phyloP scores from a whole-genome alignment of 2,888 invertebrate species.

The Drosophila lacicola region DNA sequence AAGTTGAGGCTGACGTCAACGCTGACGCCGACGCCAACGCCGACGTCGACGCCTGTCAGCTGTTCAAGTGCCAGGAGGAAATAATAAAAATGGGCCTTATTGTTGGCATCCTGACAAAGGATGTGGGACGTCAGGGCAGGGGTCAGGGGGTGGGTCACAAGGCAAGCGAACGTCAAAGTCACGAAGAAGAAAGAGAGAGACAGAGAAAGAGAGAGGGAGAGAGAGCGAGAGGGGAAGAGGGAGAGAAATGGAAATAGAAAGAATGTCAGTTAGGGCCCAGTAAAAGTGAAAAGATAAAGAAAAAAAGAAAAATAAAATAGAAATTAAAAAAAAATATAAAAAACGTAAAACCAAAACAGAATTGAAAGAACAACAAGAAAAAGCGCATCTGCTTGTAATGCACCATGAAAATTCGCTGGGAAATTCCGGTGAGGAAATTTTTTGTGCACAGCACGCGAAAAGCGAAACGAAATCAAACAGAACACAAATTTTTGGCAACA shows the following conservation, averaged over 20 bases:
- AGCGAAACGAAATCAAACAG: constrained; percentile 56
- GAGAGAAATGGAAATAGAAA: background rate
- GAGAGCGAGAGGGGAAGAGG: background rate
- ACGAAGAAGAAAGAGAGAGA: constrained; percentile 6
- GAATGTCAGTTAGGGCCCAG: background rate
- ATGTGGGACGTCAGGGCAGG: background rate
- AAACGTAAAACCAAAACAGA: constrained; percentile 7
- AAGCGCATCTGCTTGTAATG: constrained; percentile 29
- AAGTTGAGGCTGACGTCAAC: constrained; percentile 24
- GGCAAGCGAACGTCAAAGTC: constrained; percentile 53
- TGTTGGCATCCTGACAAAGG: constrained; percentile 72
- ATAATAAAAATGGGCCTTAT: constrained; percentile 76
- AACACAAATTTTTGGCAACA: constrained; percentile 40
- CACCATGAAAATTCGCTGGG: constrained; percentile 17
- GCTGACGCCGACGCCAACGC: constrained; percentile 28
- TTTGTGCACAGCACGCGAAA: constrained; percentile 13
- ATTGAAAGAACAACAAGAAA: constrained; percentile 24
- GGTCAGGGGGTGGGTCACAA: constrained; percentile 34
- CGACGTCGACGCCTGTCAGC: constrained; percentile 62
- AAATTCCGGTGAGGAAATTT: constrained; percentile 1
- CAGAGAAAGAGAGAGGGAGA: background rate
- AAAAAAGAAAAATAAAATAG: constrained; percentile 5
- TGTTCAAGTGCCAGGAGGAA: constrained; percentile 76
- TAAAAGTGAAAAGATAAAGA: constrained; percentile 55
- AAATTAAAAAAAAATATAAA: background rate